Evolutionary conservation across 2,113 vertebrate species (phyloP).

Genomic region (Tragelaphus buxtoni): DNA sequence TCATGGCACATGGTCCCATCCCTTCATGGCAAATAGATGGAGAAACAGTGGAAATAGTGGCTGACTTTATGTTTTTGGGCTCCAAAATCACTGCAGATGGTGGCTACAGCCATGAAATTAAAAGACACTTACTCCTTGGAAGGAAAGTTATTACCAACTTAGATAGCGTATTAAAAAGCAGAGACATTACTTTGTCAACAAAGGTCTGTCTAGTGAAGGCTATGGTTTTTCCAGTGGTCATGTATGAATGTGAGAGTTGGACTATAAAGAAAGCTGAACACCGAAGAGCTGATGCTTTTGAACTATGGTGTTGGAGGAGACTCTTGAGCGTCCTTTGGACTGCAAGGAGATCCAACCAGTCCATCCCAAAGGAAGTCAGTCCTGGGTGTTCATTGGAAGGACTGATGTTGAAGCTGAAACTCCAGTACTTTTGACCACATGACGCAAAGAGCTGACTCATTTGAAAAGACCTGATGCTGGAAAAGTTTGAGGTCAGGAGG

Average conservation of each 20-base stretch:
- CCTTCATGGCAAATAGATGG: not conserved
- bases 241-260: not conserved
- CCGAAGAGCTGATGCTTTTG: not conserved
- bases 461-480: not conserved
- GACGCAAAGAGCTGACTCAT: not conserved
- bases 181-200: not conserved
- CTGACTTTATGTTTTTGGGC: not conserved
- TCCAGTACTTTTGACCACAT: not conserved
- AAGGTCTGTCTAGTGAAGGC: not conserved
- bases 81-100: not conserved
- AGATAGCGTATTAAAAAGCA: not conserved
- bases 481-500: not conserved
- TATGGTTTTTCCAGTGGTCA: not conserved
- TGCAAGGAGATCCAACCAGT: not conserved
- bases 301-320: not conserved
- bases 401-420: not conserved
- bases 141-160: not conserved
- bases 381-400: not conserved
- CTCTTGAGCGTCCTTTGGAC: not conserved
- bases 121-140: not conserved
- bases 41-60: not conserved
- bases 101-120: not conserved
- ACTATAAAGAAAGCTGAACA: not conserved
- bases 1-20: fast-evolving
- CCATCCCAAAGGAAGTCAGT: not conserved